phyloP scores from a whole-genome alignment of 2,888 invertebrate species.

The Leptinotarsa rubiginosa region DNA sequence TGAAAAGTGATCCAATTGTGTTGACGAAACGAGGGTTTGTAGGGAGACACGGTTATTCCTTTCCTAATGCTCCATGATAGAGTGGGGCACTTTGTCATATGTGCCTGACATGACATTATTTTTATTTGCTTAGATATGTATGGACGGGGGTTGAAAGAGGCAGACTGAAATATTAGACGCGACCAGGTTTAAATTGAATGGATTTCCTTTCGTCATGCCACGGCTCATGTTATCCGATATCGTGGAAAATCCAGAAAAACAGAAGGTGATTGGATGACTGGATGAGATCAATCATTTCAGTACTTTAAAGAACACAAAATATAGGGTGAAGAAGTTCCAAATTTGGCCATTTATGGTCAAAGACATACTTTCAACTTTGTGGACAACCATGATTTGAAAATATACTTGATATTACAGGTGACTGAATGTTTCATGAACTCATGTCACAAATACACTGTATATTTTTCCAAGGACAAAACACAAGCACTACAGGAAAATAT shows the following conservation, averaged over 20 bases:
- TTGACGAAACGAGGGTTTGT: slow-evolving; percentile 46
- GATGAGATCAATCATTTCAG: neutral
- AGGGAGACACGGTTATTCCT: slow-evolving; percentile 50
- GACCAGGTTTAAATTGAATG: slow-evolving; percentile 14
- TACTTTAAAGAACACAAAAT: too few relatives aligned
- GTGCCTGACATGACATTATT: slow-evolving; percentile 45
- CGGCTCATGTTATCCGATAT: slow-evolving; percentile 6
- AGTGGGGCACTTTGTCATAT: slow-evolving; percentile 57
- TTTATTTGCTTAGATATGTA: slow-evolving; percentile 40
- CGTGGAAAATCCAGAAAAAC: neutral
- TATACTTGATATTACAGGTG: too few relatives aligned
- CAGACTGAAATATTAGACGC: slow-evolving; percentile 16
- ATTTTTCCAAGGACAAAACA: too few relatives aligned
- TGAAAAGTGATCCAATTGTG: slow-evolving; percentile 46
- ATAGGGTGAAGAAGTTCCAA: too few relatives aligned
- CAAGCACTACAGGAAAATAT: too few relatives aligned
- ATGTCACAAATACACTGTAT: too few relatives aligned
- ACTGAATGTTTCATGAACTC: too few relatives aligned
- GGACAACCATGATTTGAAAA: too few relatives aligned
- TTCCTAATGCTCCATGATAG: slow-evolving; percentile 56
- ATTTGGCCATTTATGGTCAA: too few relatives aligned
- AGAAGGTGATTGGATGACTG: neutral
- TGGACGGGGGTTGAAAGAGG: slow-evolving; percentile 16
- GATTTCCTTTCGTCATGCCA: slow-evolving; percentile 13
- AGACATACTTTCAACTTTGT: too few relatives aligned